Percentiles rank a stretch among this genome's conserved stretches.
These are phyloP conservation scores for Antrozous pallidus DNA, from an alignment of 2,797 vertebrate genomes.

Conservation along the genomic window DNA sequence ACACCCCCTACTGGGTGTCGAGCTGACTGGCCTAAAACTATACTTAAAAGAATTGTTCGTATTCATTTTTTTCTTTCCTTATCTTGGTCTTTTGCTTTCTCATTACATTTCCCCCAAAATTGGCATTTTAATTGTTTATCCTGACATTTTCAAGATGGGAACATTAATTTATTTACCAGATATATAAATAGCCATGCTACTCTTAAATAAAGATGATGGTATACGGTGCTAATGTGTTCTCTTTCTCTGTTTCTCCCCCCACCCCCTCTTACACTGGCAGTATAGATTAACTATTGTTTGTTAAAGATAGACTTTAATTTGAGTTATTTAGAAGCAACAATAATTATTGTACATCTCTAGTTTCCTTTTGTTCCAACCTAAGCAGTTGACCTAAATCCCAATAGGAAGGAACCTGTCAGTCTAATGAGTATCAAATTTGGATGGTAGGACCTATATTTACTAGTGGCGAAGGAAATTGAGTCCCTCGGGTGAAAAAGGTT, in stretches of 20 bases:
- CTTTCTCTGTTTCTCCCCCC: not conserved
- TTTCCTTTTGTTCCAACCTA: not conserved
- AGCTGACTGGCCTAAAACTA: no score
- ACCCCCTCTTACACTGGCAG: not conserved
- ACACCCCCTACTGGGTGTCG: no score
- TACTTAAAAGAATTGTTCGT: not conserved
- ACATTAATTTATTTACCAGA: not conserved
- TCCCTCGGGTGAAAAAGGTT: not conserved
- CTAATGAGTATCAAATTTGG: conserved; percentile 25
- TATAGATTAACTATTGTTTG: not conserved
- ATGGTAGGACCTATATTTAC: not conserved
- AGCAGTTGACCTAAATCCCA: not conserved
- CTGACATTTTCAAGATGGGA: not conserved
- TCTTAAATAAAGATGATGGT: not conserved
- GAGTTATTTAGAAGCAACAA: not conserved
- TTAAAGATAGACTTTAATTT: conserved; percentile 16
- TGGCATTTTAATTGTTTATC: conserved; percentile 33
- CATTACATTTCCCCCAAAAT: not conserved
- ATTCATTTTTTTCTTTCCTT: not conserved
- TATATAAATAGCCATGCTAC: not conserved
- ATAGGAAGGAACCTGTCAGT: not conserved
- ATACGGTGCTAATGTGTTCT: not conserved
- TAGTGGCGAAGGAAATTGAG: not conserved
- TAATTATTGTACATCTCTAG: not conserved
- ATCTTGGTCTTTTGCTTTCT: not conserved